phyloP scores from a whole-genome alignment of 2,888 invertebrate species.

The Sminthurinus aureus region DNA sequence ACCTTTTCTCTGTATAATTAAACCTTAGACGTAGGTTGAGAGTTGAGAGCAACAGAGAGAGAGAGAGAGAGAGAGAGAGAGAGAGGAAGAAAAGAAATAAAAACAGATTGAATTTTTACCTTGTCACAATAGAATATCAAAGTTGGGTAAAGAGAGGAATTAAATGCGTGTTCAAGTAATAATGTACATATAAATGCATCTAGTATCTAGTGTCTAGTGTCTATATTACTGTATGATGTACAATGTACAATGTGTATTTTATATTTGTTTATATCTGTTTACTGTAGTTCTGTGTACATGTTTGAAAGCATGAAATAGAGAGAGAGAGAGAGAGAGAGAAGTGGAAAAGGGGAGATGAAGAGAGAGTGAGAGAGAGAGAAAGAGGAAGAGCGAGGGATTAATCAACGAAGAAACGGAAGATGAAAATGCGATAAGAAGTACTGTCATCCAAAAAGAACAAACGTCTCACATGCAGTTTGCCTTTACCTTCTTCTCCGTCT shows the following conservation, averaged over 20 bases:
- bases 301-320: constrained; percentile 14
- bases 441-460: constrained; percentile 54
- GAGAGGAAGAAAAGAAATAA: constrained; percentile 19
- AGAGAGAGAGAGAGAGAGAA: no score
- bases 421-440: constrained; percentile 52
- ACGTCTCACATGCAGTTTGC: constrained; percentile 41
- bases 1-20: no score
- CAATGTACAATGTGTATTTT: no score
- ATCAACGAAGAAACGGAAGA: constrained; percentile 53
- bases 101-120: constrained; percentile 30
- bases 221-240: no score
- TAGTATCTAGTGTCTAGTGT: no score
- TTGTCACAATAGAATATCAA: constrained; percentile 40
- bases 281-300: no score
- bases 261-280: no score
- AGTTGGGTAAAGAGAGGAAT: constrained; percentile 32
- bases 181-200: no score
- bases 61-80: not conserved
- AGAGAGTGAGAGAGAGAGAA: constrained; percentile 22
- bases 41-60: no score
- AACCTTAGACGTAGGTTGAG: no score
- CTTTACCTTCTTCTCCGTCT: constrained; percentile 40
- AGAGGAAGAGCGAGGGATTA: constrained; percentile 52
- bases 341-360: constrained; percentile 3
- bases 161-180: not conserved